These are phyloP conservation scores for Colletes latitarsis DNA, from an alignment of 1,140 invertebrate genomes.

Conservation along the genomic window DNA sequence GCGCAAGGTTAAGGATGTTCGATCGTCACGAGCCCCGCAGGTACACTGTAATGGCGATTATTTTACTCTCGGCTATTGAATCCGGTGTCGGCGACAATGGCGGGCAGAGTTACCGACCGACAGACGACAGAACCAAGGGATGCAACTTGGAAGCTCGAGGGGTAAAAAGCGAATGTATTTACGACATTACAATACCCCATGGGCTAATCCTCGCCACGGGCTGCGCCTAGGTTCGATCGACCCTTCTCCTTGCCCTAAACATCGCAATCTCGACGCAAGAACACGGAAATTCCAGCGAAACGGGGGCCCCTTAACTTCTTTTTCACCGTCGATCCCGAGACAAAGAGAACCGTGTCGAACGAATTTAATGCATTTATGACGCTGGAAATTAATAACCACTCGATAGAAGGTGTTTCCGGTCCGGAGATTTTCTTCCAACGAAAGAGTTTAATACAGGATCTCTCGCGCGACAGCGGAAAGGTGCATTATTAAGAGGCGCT, in stretches of 20 bases:
- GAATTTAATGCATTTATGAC: too few relatives aligned
- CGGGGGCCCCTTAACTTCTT: conserved; percentile 1
- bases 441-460: neutral
- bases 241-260: conserved; percentile 69
- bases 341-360: too few relatives aligned
- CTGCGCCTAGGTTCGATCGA: conserved; percentile 62
- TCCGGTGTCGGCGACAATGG: conserved; percentile 63
- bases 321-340: too few relatives aligned
- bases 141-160: conserved; percentile 60
- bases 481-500: conserved; percentile 25
- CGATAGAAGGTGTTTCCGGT: neutral
- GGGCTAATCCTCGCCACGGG: conserved; percentile 78
- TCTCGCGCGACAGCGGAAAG: neutral
- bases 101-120: conserved; percentile 68
- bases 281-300: conserved; percentile 43
- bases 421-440: neutral
- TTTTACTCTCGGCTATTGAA: conserved; percentile 22
- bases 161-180: conserved; percentile 76
- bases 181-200: conserved; percentile 81
- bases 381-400: too few relatives aligned
- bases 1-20: neutral
- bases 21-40: neutral
- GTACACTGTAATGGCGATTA: conserved; percentile 10
- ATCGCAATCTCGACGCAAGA: conserved; percentile 62
- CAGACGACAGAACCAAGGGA: conserved; percentile 27